Percentiles rank a stretch among this genome's conserved stretches.
phyloP scores from a whole-genome alignment of 2,888 invertebrate genomes.

The Lydus trimaculatus region DNA sequence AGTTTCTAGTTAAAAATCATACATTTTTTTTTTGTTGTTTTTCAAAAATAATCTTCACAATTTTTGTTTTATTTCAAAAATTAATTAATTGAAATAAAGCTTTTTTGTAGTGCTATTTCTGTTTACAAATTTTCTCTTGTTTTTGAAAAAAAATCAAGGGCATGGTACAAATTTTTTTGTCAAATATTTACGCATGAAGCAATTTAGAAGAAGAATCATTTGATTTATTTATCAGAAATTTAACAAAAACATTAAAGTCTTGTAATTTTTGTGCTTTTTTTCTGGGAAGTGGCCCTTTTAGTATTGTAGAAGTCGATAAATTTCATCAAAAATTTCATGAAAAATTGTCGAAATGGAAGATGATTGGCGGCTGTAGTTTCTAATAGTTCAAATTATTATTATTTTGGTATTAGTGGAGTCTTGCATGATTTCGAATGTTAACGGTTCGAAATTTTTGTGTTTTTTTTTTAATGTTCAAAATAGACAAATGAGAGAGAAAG shows the following conservation, averaged over 20 bases:
- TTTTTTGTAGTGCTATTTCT: neutral
- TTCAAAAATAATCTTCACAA: neutral
- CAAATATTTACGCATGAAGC: neutral
- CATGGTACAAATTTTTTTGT: neutral
- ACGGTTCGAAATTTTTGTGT: neutral
- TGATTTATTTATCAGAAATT: too few species aligned
- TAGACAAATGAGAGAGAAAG: neutral
- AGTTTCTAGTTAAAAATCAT: conserved; percentile 29
- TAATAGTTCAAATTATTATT: neutral
- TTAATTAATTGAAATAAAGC: neutral
- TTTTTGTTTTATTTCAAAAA: conserved; percentile 1
- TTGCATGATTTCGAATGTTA: neutral
- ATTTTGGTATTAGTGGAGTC: neutral
- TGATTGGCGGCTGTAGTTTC: conserved; percentile 2
- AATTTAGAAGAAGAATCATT: neutral
- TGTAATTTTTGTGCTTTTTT: too few species aligned
- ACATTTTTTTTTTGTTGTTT: conserved; percentile 13
- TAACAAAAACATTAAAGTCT: too few species aligned
- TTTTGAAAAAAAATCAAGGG: neutral
- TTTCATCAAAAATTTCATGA: neutral
- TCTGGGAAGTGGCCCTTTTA: neutral
- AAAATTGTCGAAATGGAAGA: neutral
- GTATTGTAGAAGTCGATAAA: neutral
- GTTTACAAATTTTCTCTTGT: neutral
- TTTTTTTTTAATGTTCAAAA: neutral